Evolutionary conservation across 2,797 vertebrate genomes (phyloP), one percentile per base, ranked within the genome.

Genomic region (Vespertilio murinus): DNA sequence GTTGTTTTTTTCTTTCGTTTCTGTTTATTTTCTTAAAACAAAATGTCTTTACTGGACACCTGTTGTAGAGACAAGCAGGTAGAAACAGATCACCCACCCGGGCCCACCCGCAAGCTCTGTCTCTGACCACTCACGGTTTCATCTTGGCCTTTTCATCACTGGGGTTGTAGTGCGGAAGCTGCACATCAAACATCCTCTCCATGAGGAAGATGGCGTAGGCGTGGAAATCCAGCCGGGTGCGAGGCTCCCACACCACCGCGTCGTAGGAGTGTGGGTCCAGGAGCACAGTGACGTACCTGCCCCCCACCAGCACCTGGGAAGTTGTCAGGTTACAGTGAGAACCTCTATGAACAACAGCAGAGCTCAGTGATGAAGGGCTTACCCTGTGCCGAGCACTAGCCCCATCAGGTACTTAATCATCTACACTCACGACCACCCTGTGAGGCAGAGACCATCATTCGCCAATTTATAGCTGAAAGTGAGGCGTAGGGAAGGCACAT

Each of bases 241-340:
- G 87, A 0, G 98, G 92, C 94, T 99, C 98, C 84, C 98, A 97
- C 81, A 99, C 96, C 67, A 99, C 98, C 0, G 91, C 1, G 17
- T 99, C 98, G 0, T 98, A 99, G 0, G 99, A 99, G 95, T 98
- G 98, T 0, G 99, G 99, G 92, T 99, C 99, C 97, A 99, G 97
- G 93, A 99, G 98, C 45, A 99, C 97, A 0, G 99, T 99, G 92
- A 99, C 96, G 0, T 99, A 99, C 54, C 96, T 98, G 18, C 99
- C 99, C 0, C 98, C 99, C 14, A 97, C 98, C 89, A 98, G 98
- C 84, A 99, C 98, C 99, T 99, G 95, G 20, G n/a, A 85, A 64
- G 87, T 25, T 0, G 18, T 65, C n/a, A 74, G 59, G 59, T 22
- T 0, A 10, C 40, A 28, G n/a, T 0, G 23, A 88, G 38, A 0